Base-by-base conservation (phyloP, 2,888 invertebrate species). In the Allacma fusca region DNA sequence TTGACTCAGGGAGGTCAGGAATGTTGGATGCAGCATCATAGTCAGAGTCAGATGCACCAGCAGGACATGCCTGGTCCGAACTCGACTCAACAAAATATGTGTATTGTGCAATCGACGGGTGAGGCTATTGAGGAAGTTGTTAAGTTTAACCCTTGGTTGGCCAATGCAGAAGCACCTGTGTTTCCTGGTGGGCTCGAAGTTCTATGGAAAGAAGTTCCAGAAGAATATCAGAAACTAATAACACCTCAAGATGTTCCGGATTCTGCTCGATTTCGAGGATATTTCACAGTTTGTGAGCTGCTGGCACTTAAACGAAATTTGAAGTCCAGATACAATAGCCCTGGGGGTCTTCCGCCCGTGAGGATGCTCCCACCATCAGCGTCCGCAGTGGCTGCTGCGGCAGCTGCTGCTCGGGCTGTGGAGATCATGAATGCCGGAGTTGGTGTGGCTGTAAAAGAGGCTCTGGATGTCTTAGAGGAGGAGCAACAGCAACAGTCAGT, bases 241-340 rank as follows among this genome's bases (percentile, higher is more conserved):
- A 75, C 78, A 12, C 77, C 79, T 2, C 80, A 81, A n/a, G 84
- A 84, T 69, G 75, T 84, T 12, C 83, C 84, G 23, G 81, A 81
- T 12, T 59, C 81, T 2, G 84, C 83, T 12, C 78, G 77, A n/a
- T 67, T 73, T 40, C 79, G 84, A 4, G 83, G 83, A 1, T 84
- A 84, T 57, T 84, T 84, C 26, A 83, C 83, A 0, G 84, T 83
- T 19, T 77, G 78, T 69, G 84, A 84, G 65, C 44, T 83, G 12
- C 62, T 83, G 0, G 43, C 26, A 4, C 57, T 84, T 62, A 84
- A 84, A 67, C 59, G 82, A 24, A 19, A 2, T 16, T 65, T 84
- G 29, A 13, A 78, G 40, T 29, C 44, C 1, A 69, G 75, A 21
- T 59, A 40, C 40, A 40, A 4, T 29, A 7, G 4, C 19, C 7